Conservation (phyloP, 1,140 invertebrate species). For the Agrypnia vestita region DNA sequence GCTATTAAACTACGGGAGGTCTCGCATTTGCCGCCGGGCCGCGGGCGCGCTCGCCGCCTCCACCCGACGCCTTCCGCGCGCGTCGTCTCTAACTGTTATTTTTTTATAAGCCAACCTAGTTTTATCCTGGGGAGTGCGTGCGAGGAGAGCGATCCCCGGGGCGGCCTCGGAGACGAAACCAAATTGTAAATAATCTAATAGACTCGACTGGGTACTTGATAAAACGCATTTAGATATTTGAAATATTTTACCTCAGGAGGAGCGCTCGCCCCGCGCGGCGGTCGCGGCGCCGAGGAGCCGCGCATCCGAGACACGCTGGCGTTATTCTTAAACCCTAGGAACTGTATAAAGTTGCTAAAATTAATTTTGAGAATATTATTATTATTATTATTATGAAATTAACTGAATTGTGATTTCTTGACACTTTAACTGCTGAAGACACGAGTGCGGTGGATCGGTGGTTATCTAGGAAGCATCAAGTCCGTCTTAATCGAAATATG, state of each 20-base stretch:
- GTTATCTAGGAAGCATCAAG: conserved; percentile 41
- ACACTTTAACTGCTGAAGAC: conserved; percentile 10
- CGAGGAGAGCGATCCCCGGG: not conserved
- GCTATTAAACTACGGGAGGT: conserved; percentile 3
- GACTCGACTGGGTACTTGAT: conserved; percentile 46
- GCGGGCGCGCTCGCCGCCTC: not conserved
- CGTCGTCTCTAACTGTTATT: conserved; percentile 30
- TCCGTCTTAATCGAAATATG: conserved; percentile 53
- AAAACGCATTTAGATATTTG: conserved; percentile 48
- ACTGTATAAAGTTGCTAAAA: conserved; percentile 37
- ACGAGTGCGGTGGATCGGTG: not conserved
- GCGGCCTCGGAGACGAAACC: not conserved
- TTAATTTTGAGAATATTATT: conserved; percentile 30
- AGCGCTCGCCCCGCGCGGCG: not conserved
- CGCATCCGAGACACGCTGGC: conserved; percentile 5
- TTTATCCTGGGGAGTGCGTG: not conserved
- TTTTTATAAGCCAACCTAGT: conserved; percentile 34
- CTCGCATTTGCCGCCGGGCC: not conserved
- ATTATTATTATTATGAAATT: conserved; percentile 10
- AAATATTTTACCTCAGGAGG: conserved; percentile 41
- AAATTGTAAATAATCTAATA: conserved; percentile 41
- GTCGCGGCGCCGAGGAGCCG: not conserved
- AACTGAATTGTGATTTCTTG: conserved; percentile 46
- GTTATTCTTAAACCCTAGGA: not conserved
- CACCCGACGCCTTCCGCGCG: not conserved